Base-by-base conservation (phyloP, 2,888 invertebrate genomes). In the Eilema depressum region DNA sequence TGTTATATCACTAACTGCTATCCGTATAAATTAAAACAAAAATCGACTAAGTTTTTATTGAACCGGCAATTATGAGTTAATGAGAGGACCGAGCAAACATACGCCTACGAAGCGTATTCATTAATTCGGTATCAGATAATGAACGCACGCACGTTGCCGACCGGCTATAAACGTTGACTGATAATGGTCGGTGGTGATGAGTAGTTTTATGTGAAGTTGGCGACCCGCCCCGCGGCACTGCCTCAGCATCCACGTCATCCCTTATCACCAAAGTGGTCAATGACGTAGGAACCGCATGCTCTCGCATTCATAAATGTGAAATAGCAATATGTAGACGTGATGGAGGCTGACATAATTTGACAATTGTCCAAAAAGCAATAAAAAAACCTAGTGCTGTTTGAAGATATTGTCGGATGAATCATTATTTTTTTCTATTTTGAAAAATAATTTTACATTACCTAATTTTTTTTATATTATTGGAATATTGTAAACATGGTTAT, bases 141-240 rank as follows among this genome's bases (percentile, higher is more conserved):
- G 41, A 56, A 66, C 70, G 76, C 72, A 68, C 82, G 74, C 67
- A 82, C 83, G 81, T 75, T 67, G 68, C 68, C 68, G 73, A 71
- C 74, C 69, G 59, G 53, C 72, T 79, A 73, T 78, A 70, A 76
- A 41, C 79, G 76, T 69, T 83, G 75, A 82, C 78, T 82, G 82
- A 75, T 81, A 76, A 64, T 77, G 63, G 64, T 69, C 56, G 60
- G 66, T 61, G 71, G 63, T 77, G 82, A 77, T 78, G 70, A 79
- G 73, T 81, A 79, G 79, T 81, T 81, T 82, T 82, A 83, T 83
- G 79, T 75, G 67, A 71, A 41, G 68, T 66, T 47, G 75, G 68
- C 57, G 71, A 63, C 79, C 75, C 83, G 74, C 82, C 78, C 67
- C 62, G 64, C 62, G n/a, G 71, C 23, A 67, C 69, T 76, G 71